Percentiles rank a stretch among this genome's conserved stretches.
These are phyloP conservation scores for Aplysia californica DNA, from an alignment of 1,140 invertebrate species.

Conservation along the genomic window DNA sequence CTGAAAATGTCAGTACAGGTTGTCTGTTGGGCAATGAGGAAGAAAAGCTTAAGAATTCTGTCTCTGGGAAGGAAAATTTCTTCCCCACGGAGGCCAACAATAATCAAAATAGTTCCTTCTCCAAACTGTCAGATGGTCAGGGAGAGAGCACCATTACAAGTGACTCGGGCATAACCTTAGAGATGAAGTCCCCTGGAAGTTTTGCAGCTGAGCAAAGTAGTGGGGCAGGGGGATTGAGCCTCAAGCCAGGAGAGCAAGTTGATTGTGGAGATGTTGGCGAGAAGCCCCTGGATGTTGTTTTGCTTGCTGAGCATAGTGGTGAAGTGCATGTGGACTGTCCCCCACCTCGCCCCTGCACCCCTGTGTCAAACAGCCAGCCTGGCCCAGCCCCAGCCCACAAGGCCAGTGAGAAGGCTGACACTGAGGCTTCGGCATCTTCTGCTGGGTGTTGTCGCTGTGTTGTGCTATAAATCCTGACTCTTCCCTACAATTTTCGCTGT, in stretches of 20 bases:
- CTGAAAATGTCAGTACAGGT: background rate
- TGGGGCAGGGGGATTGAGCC: background rate
- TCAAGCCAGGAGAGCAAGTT: background rate
- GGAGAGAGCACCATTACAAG: too few relatives aligned
- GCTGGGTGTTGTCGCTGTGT: constrained; percentile 45
- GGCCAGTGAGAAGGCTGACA: constrained; percentile 1
- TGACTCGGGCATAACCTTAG: too few relatives aligned
- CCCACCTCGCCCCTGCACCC: background rate
- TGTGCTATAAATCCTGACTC: constrained; percentile 38
- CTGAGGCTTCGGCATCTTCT: background rate
- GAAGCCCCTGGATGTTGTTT: background rate
- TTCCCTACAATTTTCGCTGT: constrained; percentile 28
- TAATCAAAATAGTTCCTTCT: background rate
- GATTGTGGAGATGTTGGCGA: constrained; percentile 12
- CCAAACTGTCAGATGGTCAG: background rate
- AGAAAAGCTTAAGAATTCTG: too few relatives aligned
- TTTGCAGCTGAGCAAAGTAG: background rate
- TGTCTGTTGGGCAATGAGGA: background rate
- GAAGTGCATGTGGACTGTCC: constrained; percentile 34
- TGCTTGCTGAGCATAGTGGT: constrained; percentile 18
- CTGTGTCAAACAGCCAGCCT: background rate
- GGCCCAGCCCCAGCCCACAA: background rate
- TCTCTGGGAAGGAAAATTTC: too few relatives aligned
- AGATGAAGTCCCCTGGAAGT: background rate
- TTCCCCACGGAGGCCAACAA: background rate